Base-by-base conservation (phyloP, 2,888 invertebrate species). In the Sclerodermus sp. region DNA sequence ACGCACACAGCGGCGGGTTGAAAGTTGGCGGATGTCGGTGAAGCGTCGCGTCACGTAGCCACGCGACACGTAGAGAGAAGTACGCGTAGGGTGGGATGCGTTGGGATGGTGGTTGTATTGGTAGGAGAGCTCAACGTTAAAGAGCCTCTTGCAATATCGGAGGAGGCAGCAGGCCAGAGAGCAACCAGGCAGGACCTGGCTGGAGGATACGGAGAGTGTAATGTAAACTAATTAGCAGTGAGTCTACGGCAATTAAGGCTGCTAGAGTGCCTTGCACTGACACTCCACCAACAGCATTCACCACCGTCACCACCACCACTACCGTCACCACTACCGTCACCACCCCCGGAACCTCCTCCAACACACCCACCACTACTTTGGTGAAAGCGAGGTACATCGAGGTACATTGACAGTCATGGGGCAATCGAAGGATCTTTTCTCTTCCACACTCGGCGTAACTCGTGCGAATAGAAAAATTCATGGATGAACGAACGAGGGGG, bases 151-250 rank as follows among this genome's bases (percentile, higher is more conserved):
- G 67, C 64, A 66, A 70, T 68, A 70, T 68, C 62, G 64, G 60
- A 54, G 57, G 55, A 53, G 51, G 61, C 48, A 58, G 57, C 44
- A 41, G 40, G 23, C 53, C 44, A 60, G 61, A 58, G 64, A 64
- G 60, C 58, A 60, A 55, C 53, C 60, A 53, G 53, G 56, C 58
- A 67, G 62, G 55, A 57, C 62, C 60, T 5, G 31, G 64, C 60
- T 5, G 31, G 64, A 71, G 69, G 68, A 70, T 64, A 67, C 65
- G 58, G 70, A 70, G 71, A 71, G 73, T 71, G 73, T 75, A 76
- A 76, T 74, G 76, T 76, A 76, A 76, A 76, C 76, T 76, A 76
- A 76, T 76, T 76, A 76, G 71, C 69, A 74, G 63, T 62, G 71
- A 73, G 74, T 75, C 74, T 72, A 65, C 67, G 66, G 73, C 73